Evolutionary conservation across 2,888 invertebrate species (phyloP), one percentile per base, ranked within the genome.

Genomic region (Xestoiulus laeticollis): DNA sequence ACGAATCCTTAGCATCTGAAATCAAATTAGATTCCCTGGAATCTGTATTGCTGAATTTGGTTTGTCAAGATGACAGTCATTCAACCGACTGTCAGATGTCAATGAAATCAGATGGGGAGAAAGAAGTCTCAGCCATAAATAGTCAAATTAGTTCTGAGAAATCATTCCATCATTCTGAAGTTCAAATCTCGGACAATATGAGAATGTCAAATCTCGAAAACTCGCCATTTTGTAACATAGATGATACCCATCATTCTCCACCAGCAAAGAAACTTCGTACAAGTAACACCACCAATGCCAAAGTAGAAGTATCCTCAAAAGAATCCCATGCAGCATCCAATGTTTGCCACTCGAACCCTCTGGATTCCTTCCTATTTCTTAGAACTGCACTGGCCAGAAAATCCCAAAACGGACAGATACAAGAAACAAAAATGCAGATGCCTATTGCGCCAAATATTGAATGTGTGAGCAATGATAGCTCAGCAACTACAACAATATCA

Each of bases 201-300:
- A 68, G 26, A 68, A 26, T 68, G 5, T 0, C 22, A n/a, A 4
- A 30, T 5, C 30, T 78, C 2, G 30, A 78, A 30, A 78, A 78
- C 5, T 2, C 30, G 16, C 16, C 30, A 30, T 12, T 14, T 30
- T 30, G 78, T 30, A 14, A 78, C 22, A 2, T 30, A 30, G 78
- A 78, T 32, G 78, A 78, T 16, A 32, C 4, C 78, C 12, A 30
- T 30, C 78, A 30, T 26, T 14, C 14, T 78, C 78, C 78, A 26
- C 78, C 78, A 30, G 78, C 78, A 78, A 78, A 78, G 78, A 78
- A 78, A 30, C 30, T 78, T 12, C 30, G 78, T 30, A 78, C 30
- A 12, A 78, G 78, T 78, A 30, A 78, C 22, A n/a, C 4, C 19
- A 59, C 6, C 22, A 22, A n/a, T 22, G 59, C 0, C 78, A 30